Evolutionary conservation across 2,888 invertebrate genomes (phyloP).

Genomic region (Drosophila macrospina): DNA sequence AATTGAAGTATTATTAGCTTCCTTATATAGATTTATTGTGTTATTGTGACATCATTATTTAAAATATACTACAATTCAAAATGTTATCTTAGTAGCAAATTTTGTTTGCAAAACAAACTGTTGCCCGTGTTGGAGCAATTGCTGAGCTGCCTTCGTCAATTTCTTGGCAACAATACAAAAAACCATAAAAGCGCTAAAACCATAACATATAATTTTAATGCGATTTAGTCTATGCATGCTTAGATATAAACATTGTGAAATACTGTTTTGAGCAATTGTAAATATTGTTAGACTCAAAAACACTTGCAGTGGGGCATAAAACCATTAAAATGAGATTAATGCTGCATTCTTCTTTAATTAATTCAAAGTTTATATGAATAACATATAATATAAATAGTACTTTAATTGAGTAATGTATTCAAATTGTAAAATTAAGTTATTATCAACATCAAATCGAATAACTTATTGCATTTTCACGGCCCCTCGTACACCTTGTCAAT

Average conservation of each 20-base stretch:
- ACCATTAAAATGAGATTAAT: too few relatives aligned
- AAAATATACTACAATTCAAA: slow-evolving; percentile 1
- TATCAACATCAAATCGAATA: slow-evolving; percentile 20
- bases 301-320: too few relatives aligned
- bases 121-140: slow-evolving; percentile 24
- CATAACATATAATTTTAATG: slow-evolving; percentile 27
- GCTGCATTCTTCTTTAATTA: neutral
- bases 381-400: too few relatives aligned
- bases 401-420: neutral
- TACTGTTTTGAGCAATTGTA: neutral
- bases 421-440: slow-evolving; percentile 6
- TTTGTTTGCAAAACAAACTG: slow-evolving; percentile 58
- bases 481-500: neutral
- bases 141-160: slow-evolving; percentile 44
- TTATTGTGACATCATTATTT: slow-evolving; percentile 24
- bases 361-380: too few relatives aligned
- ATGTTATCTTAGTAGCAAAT: slow-evolving; percentile 24
- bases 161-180: slow-evolving; percentile 65
- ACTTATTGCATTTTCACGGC: slow-evolving; percentile 21
- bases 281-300: too few relatives aligned
- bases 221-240: slow-evolving; percentile 1
- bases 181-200: slow-evolving; percentile 46
- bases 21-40: neutral
- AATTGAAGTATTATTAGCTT: too few relatives aligned
- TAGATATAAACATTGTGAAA: neutral